These are phyloP conservation scores for Drosophila littoralis DNA, from an alignment of 1,140 invertebrate genomes.

Conservation along the genomic window DNA sequence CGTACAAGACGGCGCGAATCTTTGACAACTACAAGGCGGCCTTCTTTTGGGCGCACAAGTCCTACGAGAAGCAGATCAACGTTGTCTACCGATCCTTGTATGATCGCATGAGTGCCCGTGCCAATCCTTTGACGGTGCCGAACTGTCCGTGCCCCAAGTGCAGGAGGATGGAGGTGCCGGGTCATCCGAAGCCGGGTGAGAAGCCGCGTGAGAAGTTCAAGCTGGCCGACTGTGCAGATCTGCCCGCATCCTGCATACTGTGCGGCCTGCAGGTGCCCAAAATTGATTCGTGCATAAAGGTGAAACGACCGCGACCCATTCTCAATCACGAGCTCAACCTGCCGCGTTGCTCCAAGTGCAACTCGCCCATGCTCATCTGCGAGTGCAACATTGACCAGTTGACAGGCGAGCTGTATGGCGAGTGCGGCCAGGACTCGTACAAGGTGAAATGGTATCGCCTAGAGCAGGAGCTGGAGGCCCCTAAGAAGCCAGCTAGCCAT, in stretches of 20 bases:
- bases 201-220: constrained; percentile 25
- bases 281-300: constrained; percentile 4
- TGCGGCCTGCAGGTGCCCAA: constrained; percentile 67
- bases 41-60: constrained; percentile 72
- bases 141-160: constrained; percentile 53
- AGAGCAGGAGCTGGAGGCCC: constrained; percentile 28
- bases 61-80: constrained; percentile 65
- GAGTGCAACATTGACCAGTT: constrained; percentile 71
- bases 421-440: constrained; percentile 73
- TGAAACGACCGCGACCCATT: constrained; percentile 57
- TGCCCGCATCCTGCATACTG: constrained; percentile 54
- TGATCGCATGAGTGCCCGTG: constrained; percentile 57
- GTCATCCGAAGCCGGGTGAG: constrained; percentile 36
- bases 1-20: constrained; percentile 56
- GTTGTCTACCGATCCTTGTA: constrained; percentile 51
- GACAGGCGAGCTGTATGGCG: constrained; percentile 64
- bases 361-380: constrained; percentile 67
- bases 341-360: constrained; percentile 58
- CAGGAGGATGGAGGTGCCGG: constrained; percentile 46
- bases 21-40: constrained; percentile 67
- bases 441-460: constrained; percentile 74
- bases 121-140: constrained; percentile 48
- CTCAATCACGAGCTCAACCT: constrained; percentile 60
- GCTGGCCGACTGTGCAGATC: constrained; percentile 39
- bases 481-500: neutral